Conservation (phyloP, 2,797 vertebrate species). For the Pempheris klunzingeri region DNA sequence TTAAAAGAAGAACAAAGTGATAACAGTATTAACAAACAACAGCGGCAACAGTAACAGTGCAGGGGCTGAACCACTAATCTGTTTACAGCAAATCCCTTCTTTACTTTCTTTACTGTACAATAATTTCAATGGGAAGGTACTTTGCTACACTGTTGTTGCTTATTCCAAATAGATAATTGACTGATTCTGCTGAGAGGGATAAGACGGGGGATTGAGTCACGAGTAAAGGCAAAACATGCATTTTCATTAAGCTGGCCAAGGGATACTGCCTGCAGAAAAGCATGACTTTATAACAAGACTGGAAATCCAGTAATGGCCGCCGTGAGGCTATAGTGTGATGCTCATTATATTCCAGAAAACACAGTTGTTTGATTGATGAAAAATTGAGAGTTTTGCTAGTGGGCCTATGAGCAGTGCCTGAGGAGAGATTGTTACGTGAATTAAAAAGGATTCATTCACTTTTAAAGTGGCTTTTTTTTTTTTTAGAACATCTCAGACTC, state of each 20-base stretch:
- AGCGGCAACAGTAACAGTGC: neutral
- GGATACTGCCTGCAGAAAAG: slow-evolving; percentile 21
- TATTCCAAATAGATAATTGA: slow-evolving; percentile 31
- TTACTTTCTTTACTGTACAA: slow-evolving; percentile 20
- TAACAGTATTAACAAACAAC: slow-evolving; percentile 14
- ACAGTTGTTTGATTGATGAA: neutral
- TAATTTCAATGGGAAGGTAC: neutral
- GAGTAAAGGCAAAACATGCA: slow-evolving; percentile 16
- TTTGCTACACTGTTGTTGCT: slow-evolving; percentile 19
- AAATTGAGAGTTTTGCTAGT: neutral
- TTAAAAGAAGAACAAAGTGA: slow-evolving; percentile 15
- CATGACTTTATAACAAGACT: slow-evolving; percentile 16
- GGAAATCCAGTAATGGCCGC: slow-evolving; percentile 5
- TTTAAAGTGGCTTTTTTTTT: neutral
- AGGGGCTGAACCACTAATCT: slow-evolving; percentile 20
- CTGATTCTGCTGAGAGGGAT: slow-evolving; percentile 19
- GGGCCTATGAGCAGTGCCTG: neutral
- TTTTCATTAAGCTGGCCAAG: slow-evolving; percentile 27
- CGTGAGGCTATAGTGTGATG: neutral
- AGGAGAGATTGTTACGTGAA: neutral
- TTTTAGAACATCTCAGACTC: neutral
- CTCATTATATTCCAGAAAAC: slow-evolving; percentile 12
- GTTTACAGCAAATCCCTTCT: slow-evolving; percentile 4
- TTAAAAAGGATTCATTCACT: neutral
- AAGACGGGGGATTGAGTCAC: slow-evolving; percentile 15